These are phyloP conservation scores for Eonycteris spelaea DNA, from an alignment of 2,113 vertebrate species.

Conservation along the genomic window DNA sequence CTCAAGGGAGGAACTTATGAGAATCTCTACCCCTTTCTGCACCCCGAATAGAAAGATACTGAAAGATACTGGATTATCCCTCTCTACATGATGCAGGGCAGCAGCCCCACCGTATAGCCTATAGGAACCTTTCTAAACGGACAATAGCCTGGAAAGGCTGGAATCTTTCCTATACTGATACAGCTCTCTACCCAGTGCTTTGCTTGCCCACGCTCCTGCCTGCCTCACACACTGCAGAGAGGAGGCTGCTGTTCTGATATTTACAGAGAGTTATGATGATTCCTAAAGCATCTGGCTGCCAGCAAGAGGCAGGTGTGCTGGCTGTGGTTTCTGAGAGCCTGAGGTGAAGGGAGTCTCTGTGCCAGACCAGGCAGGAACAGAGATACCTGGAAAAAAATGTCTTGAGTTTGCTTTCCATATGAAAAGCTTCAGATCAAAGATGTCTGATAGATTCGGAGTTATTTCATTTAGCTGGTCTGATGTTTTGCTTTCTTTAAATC, in stretches of 20 bases:
- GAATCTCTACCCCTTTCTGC: background rate
- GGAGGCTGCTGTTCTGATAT: background rate
- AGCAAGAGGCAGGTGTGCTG: background rate
- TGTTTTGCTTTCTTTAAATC: background rate
- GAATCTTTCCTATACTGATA: no score
- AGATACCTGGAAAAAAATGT: background rate
- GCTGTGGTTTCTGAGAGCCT: background rate
- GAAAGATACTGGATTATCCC: background rate
- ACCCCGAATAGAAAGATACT: background rate
- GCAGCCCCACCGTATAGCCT: background rate
- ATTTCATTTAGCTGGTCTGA: background rate
- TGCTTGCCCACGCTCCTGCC: background rate
- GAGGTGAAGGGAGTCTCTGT: background rate
- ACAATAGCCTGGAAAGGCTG: background rate
- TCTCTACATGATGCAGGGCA: background rate
- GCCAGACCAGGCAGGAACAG: background rate
- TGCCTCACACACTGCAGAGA: background rate
- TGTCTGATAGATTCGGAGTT: background rate
- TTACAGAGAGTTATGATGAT: no score
- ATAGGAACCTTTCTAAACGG: background rate
- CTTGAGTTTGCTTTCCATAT: background rate
- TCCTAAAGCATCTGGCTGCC: no score
- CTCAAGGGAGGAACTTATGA: background rate
- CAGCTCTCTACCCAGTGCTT: background rate
- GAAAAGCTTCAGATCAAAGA: background rate